phyloP scores from a whole-genome alignment of 1,140 invertebrate species.

The Bacillus rossius region DNA sequence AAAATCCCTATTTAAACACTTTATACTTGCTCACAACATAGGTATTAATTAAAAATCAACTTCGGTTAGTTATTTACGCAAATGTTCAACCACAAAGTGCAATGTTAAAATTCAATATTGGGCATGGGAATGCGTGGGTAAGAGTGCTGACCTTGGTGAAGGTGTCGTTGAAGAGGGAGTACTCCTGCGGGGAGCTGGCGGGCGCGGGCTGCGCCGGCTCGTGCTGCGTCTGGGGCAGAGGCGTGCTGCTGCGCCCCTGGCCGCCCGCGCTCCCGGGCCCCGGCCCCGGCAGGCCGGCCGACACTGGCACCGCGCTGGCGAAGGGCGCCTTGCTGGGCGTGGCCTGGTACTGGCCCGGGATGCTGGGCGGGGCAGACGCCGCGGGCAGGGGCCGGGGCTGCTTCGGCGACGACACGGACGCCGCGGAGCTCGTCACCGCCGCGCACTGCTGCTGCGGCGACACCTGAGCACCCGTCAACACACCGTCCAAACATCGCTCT shows the following conservation, averaged over 20 bases:
- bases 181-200: constrained; percentile 47
- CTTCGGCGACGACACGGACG: constrained; percentile 44
- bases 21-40: too few species aligned
- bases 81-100: too few species aligned
- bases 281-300: constrained; percentile 30
- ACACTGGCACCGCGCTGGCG: constrained; percentile 30
- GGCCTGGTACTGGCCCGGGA: constrained; percentile 34
- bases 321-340: constrained; percentile 38
- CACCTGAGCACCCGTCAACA: too few species aligned
- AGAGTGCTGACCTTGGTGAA: constrained; percentile 49
- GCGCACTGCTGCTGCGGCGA: neutral
- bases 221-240: constrained; percentile 16
- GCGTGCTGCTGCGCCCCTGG: constrained; percentile 21
- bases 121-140: too few species aligned
- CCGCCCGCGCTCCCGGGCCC: constrained; percentile 22
- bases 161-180: constrained; percentile 72
- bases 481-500: too few species aligned
- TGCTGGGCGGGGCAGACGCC: constrained; percentile 43
- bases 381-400: constrained; percentile 47
- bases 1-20: too few species aligned
- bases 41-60: too few species aligned
- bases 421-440: constrained; percentile 18
- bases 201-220: constrained; percentile 26
- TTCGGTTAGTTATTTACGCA: too few species aligned
- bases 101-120: too few species aligned